Conservation (phyloP, 30 jellyfish, hydroid and myxozoan species). For the Sanderia malayensis region DNA sequence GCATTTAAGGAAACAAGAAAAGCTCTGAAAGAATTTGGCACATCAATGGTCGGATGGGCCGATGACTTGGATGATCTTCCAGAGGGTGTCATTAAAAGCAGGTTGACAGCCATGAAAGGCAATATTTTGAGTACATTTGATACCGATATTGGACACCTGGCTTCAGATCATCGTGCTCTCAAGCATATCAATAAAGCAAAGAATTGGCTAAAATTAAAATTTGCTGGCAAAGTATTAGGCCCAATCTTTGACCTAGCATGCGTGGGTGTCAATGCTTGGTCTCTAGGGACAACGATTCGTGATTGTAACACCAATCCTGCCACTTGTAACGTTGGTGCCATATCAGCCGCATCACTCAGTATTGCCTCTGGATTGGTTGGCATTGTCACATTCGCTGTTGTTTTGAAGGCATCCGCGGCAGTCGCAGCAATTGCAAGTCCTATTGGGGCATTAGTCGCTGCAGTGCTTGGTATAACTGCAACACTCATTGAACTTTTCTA, state of each 20-base stretch:
- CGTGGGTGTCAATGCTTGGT: constrained; percentile 28
- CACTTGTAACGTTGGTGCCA: constrained; percentile 24
- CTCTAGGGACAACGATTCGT: constrained; percentile 7
- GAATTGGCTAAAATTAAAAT: constrained; percentile 22
- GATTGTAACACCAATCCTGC: constrained; percentile 24
- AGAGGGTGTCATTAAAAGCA: no score
- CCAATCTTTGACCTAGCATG: constrained; percentile 26
- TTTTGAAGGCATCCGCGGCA: no score
- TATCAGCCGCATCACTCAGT: constrained; percentile 33
- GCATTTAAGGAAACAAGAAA: no score
- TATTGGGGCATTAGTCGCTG: constrained; percentile 31
- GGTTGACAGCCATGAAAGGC: no score
- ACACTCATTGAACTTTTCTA: constrained; percentile 36
- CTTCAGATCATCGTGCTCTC: no score
- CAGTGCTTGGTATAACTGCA: constrained; percentile 31
- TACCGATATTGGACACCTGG: no score
- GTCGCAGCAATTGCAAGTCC: no score
- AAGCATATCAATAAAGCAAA: constrained; percentile 27
- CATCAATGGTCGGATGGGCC: no score
- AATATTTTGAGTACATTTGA: no score
- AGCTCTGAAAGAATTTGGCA: no score
- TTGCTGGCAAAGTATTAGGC: constrained; percentile 25
- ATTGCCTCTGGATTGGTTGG: constrained; percentile 35
- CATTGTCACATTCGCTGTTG: constrained; percentile 23
- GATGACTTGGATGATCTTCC: no score